phyloP scores from a whole-genome alignment of 2,113 vertebrate genomes.

The Agapornis roseicollis region DNA sequence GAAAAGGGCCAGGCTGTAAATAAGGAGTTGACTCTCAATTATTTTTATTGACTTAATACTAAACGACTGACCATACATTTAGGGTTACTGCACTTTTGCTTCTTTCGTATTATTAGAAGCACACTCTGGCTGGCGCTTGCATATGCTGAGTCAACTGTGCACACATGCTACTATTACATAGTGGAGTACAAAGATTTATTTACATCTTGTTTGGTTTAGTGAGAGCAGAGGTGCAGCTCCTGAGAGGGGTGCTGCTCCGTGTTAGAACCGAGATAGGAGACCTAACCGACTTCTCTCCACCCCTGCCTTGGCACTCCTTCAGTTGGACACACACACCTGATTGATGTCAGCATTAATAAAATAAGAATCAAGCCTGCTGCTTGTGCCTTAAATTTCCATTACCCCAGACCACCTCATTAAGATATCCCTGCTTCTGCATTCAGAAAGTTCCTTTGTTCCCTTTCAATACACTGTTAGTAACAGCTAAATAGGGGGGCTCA shows the following conservation, averaged over 20 bases:
- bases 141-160: neutral
- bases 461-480: constrained; percentile 24
- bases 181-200: neutral
- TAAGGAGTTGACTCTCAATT: neutral
- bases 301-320: neutral
- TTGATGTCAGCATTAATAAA: constrained; percentile 6
- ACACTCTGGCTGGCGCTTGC: neutral
- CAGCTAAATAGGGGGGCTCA: constrained; percentile 17
- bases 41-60: constrained; percentile 28
- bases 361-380: neutral
- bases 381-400: constrained; percentile 30
- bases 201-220: neutral
- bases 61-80: neutral
- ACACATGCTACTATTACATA: neutral
- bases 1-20: neutral
- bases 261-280: neutral
- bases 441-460: constrained; percentile 29
- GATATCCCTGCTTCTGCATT: neutral
- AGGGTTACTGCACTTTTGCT: neutral
- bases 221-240: neutral
- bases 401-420: neutral
- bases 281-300: neutral
- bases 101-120: neutral
- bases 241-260: neutral
- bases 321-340: neutral